Conservation (phyloP, 2,888 invertebrate genomes). For the Cancer borealis region DNA sequence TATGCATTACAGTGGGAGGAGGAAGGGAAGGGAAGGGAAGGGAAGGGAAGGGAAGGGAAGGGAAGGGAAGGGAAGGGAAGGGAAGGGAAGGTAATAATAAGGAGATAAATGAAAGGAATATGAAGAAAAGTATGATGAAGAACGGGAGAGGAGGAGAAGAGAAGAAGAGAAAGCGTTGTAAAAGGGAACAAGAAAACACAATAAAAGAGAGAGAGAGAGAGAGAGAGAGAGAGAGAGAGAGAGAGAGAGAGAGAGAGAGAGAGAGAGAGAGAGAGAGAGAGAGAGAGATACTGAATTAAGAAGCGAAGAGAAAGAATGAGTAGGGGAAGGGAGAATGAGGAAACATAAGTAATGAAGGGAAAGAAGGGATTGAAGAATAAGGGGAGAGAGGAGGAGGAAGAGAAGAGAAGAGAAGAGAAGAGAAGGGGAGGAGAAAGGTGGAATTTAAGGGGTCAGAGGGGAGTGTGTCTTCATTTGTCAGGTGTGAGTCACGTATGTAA, state of each 20-base stretch:
- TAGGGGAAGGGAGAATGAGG: neutral
- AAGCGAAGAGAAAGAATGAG: neutral
- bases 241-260: neutral
- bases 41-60: neutral
- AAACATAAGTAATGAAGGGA: conserved; percentile 32
- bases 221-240: neutral
- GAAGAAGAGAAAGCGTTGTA: neutral
- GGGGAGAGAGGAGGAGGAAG: neutral
- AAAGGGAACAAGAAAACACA: neutral
- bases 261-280: conserved; percentile 26
- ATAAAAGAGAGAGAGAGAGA: neutral
- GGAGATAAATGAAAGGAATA: neutral
- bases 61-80: neutral
- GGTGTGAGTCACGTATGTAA: conserved; percentile 29
- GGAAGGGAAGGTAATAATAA: neutral
- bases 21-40: neutral
- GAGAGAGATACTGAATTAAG: neutral
- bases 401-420: neutral
- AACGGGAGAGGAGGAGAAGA: neutral
- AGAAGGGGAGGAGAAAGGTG: conserved; percentile 33
- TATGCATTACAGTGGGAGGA: neutral
- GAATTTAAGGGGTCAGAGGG: conserved; percentile 18
- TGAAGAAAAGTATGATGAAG: neutral
- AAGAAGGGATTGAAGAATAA: conserved; percentile 4
- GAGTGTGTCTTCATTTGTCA: conserved; percentile 45